phyloP scores from a whole-genome alignment of 2,113 vertebrate genomes.

The Morone saxatilis region DNA sequence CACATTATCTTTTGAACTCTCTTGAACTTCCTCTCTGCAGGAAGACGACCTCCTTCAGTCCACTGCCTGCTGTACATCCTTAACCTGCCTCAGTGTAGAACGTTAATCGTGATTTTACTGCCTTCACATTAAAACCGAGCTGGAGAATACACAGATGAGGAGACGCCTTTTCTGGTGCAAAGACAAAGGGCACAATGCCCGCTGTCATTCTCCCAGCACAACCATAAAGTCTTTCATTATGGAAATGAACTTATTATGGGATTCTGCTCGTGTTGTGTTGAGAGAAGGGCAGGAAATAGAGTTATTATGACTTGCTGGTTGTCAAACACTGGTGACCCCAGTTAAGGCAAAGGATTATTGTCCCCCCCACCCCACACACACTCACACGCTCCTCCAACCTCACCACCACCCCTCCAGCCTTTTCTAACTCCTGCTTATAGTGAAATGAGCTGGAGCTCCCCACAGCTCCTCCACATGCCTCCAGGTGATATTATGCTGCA shows the following conservation, averaged over 20 bases:
- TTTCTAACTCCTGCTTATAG: not conserved
- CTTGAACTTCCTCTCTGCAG: not conserved
- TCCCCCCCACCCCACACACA: not conserved
- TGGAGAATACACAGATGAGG: constrained; percentile 18
- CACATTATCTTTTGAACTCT: not conserved
- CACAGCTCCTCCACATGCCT: not conserved
- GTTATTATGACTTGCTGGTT: constrained; percentile 15
- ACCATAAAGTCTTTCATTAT: constrained; percentile 29
- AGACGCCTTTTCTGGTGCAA: constrained; percentile 20
- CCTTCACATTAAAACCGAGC: constrained; percentile 23
- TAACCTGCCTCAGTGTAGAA: not conserved
- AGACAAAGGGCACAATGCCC: constrained; percentile 36
- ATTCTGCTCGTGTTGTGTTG: constrained; percentile 14
- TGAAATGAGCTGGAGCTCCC: constrained; percentile 12
- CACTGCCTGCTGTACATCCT: not conserved
- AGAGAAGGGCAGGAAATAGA: constrained; percentile 3
- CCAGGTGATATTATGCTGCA: constrained; percentile 10
- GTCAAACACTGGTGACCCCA: constrained; percentile 11
- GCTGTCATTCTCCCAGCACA: constrained; percentile 28
- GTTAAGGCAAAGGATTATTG: constrained; percentile 1
- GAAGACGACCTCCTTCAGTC: constrained; percentile 2
- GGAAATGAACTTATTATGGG: constrained; percentile 20
- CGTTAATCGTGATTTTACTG: constrained; percentile 29
- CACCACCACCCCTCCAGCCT: not conserved
- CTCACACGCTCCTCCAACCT: too few species aligned